A percentile compares a stretch with the other conserved stretches of the same genome.
These are phyloP conservation scores for Eucera pruinosa DNA, from an alignment of 2,888 invertebrate species.

Conservation along the genomic window DNA sequence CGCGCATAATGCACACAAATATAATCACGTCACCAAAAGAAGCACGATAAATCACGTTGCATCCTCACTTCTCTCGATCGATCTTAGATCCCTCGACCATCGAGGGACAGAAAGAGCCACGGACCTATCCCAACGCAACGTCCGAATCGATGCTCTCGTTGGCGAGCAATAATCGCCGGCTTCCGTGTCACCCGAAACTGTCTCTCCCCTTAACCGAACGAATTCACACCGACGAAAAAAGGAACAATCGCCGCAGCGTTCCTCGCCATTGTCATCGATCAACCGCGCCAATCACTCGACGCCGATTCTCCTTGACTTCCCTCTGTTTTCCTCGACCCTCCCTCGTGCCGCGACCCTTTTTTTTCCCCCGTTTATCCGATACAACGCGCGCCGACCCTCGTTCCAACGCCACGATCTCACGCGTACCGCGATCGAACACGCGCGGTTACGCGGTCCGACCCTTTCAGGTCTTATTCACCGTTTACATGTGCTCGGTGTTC, in stretches of 20 bases:
- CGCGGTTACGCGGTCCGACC: constrained; percentile 1
- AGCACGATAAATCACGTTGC: too few species aligned
- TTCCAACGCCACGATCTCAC: too few species aligned
- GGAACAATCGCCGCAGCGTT: too few species aligned
- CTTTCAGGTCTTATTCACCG: constrained; percentile 55
- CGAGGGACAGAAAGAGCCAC: too few species aligned
- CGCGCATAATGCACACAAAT: too few species aligned
- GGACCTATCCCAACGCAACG: constrained; percentile 39
- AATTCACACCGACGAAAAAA: too few species aligned
- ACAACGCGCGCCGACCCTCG: neutral
- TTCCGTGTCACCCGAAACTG: neutral
- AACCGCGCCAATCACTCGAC: constrained; percentile 11
- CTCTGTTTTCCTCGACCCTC: constrained; percentile 6
- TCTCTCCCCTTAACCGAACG: too few species aligned
- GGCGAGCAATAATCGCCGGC: too few species aligned
- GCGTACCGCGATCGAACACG: too few species aligned
- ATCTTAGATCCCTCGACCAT: constrained; percentile 54
- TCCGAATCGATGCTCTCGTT: constrained; percentile 4
- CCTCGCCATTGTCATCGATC: constrained; percentile 27
- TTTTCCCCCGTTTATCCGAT: neutral
- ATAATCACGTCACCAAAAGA: too few species aligned
- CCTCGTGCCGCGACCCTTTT: neutral
- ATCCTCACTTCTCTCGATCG: too few species aligned
- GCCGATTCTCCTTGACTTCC: neutral
- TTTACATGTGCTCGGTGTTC: constrained; percentile 67